phyloP scores from a whole-genome alignment of 1,140 invertebrate species.

The Neodiprion pinetum region DNA sequence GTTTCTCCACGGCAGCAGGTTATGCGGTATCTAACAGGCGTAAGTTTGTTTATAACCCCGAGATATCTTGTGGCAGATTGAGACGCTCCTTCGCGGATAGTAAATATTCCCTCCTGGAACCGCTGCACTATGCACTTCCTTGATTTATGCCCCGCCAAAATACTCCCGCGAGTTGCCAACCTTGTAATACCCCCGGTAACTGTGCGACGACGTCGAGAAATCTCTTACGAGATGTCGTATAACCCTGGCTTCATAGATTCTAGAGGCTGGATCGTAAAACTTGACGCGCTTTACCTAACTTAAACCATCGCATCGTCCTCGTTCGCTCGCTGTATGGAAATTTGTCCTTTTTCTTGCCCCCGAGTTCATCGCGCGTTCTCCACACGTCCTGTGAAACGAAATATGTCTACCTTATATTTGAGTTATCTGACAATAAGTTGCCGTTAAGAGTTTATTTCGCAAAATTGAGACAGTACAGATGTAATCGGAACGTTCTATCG shows the following conservation, averaged over 20 bases:
- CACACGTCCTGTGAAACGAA: no score
- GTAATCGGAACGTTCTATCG: no score
- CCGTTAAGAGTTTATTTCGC: no score
- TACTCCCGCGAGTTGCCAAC: background rate
- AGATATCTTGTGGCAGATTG: conserved; percentile 50
- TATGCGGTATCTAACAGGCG: conserved; percentile 32
- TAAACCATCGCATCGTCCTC: background rate
- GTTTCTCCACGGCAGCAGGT: conserved; percentile 20
- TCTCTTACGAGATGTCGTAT: background rate
- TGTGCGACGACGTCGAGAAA: background rate
- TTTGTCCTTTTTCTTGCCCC: no score
- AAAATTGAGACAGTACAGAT: no score
- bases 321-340: no score
- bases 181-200: background rate
- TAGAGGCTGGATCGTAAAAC: background rate
- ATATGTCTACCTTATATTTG: no score
- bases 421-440: no score
- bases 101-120: background rate
- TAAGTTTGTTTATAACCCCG: conserved; percentile 50
- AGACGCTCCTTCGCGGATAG: conserved; percentile 39
- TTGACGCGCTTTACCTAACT: background rate
- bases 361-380: no score
- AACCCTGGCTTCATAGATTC: background rate
- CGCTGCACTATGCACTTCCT: no score
- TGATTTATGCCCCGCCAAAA: background rate